Conservation (phyloP, 2,797 vertebrate species). For the Smutsia temminckii region DNA sequence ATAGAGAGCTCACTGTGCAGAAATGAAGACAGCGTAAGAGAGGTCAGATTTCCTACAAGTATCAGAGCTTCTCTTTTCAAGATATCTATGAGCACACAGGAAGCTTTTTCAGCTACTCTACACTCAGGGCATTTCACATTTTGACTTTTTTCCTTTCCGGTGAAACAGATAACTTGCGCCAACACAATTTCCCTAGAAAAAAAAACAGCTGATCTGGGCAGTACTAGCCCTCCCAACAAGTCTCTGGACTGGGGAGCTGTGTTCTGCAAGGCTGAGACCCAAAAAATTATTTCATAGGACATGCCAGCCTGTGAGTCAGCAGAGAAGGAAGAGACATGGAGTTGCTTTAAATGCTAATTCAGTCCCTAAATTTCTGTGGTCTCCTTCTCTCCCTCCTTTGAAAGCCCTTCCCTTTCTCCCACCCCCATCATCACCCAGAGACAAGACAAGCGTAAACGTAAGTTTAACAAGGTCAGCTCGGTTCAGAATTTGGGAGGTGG, state of each 20-base stretch:
- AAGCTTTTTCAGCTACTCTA: background rate
- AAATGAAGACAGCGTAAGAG: background rate
- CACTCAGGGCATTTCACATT: background rate
- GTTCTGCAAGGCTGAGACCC: background rate
- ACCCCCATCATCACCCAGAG: background rate
- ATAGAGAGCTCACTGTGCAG: background rate
- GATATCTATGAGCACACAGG: background rate
- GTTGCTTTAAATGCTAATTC: background rate
- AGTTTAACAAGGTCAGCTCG: background rate
- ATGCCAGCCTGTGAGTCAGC: background rate
- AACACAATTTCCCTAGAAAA: background rate
- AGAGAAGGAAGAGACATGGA: background rate
- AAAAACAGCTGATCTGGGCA: background rate
- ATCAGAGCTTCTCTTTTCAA: background rate
- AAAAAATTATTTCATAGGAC: background rate
- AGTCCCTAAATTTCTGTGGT: background rate
- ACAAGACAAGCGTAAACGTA: fast-evolving
- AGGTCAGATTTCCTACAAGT: constrained; percentile 32
- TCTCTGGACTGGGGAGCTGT: background rate
- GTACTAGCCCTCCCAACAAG: background rate
- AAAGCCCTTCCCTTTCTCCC: background rate
- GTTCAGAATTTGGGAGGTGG: background rate
- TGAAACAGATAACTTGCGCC: background rate
- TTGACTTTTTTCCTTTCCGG: background rate
- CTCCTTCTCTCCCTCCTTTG: no score